Conservation (phyloP, 2,113 vertebrate species). For the Gulo gulo region DNA sequence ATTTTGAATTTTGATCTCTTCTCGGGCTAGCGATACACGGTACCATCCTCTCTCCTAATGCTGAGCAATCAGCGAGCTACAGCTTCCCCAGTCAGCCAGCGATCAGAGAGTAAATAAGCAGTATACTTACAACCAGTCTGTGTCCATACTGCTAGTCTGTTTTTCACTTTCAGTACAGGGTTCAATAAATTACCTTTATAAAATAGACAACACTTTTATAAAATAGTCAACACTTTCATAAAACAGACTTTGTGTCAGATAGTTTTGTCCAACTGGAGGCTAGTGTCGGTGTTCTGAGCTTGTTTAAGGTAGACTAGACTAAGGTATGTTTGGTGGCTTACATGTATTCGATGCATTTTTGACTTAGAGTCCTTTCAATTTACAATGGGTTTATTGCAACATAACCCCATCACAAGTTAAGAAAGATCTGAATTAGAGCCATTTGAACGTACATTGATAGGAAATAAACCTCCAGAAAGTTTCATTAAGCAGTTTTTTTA, state of each 20-base stretch:
- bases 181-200: not conserved
- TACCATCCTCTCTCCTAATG: not conserved
- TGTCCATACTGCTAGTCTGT: not conserved
- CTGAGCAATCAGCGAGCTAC: not conserved
- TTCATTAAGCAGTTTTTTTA: not conserved
- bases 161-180: not conserved
- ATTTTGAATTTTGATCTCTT: not conserved
- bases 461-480: not conserved
- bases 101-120: not conserved
- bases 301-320: not conserved
- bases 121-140: not conserved
- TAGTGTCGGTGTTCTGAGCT: not conserved
- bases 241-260: not conserved
- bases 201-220: no score
- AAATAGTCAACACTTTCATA: not conserved
- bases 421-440: not conserved
- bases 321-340: not conserved
- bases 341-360: not conserved
- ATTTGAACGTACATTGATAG: not conserved
- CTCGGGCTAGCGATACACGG: accelerated
- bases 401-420: not conserved
- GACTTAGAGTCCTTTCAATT: not conserved
- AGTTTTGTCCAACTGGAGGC: not conserved
- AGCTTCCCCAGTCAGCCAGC: not conserved
- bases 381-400: not conserved